Base-by-base conservation (phyloP, 2,113 vertebrate genomes). In the Phycodurus eques region DNA sequence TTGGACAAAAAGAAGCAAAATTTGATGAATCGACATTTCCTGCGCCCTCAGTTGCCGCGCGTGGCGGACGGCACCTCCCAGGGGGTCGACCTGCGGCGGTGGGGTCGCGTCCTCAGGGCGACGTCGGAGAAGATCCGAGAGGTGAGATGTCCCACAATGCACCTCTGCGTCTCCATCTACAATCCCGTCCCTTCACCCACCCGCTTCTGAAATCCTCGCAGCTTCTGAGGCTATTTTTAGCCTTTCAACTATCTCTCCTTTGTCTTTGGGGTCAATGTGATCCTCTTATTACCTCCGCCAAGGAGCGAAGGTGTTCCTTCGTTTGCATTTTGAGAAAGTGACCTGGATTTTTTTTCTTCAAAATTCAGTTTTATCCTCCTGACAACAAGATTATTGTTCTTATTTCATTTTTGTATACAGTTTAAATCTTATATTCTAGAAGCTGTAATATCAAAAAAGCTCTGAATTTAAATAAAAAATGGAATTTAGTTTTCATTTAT, bases 71-170 rank as follows among this genome's bases (percentile, higher is more conserved):
- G 87, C 53, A 84, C 76, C 51, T 90, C 94, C 0, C 78, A 86
- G 66, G 96, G 96, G 75, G 89, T 92, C 66, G 93, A 98, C 85
- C 89, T 98, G 69, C 91, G 77, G 46, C 88, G 90, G 64, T 99
- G 96, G 96, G 93, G 94, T 7, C 93, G 20, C 68, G 91, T 93
- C 78, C 80, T 98, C 15, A 93, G 91, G 70, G 88, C 90, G 20
- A 39, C 93, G 7, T 94, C 94, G 3, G 92, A 93, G 70, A 94
- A 92, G 80, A 65, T 96, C 74, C 94, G 91, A 87, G 86, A 93
- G 84, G 97, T 97, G 91, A 92, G 90, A 84, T 5, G 33, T 72
- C 67, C 19, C 69, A 46, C 61, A 47, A 66, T 66, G 64, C 64
- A 27, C 9, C 65, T 62, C 70, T 70, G 56, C 67, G 27, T 46